Percentiles rank a stretch among this genome's conserved stretches.
phyloP scores from a whole-genome alignment of 64 coral and sea anemone species.

The Acropora tenuis region DNA sequence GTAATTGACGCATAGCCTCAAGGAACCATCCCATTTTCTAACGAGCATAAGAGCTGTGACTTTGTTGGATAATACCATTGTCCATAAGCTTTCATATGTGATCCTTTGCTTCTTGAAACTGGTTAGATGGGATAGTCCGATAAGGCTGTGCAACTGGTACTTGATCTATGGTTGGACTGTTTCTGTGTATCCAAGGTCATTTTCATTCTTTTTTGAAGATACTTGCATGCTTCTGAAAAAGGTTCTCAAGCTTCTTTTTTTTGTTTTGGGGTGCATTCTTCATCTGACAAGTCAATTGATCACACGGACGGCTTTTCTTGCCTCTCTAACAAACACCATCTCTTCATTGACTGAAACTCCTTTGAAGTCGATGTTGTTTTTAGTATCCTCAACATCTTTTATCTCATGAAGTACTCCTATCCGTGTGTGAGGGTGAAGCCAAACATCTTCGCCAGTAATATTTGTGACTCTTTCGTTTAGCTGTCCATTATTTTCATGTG shows the following conservation, averaged over 20 bases:
- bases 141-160: conserved; percentile 28
- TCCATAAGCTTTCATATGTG: conserved; percentile 47
- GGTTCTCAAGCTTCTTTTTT: conserved; percentile 3
- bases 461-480: conserved; percentile 39
- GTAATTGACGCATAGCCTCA: conserved; percentile 49
- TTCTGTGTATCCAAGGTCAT: conserved; percentile 63
- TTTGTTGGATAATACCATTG: conserved; percentile 28
- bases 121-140: conserved; percentile 31
- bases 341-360: conserved; percentile 24
- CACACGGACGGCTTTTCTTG: background rate
- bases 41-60: conserved; percentile 58
- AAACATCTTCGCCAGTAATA: conserved; percentile 35
- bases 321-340: background rate
- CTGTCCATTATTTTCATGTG: background rate
- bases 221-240: background rate
- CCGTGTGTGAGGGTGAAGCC: conserved; percentile 23
- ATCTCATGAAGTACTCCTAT: conserved; percentile 37
- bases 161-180: conserved; percentile 19
- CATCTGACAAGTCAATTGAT: background rate
- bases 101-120: conserved; percentile 44
- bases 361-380: conserved; percentile 4
- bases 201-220: conserved; percentile 15
- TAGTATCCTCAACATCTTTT: conserved; percentile 9
- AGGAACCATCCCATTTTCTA: conserved; percentile 30
- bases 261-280: conserved; percentile 10